Conservation (phyloP, 2,797 vertebrate genomes). For the Poeciliopsis infans region DNA sequence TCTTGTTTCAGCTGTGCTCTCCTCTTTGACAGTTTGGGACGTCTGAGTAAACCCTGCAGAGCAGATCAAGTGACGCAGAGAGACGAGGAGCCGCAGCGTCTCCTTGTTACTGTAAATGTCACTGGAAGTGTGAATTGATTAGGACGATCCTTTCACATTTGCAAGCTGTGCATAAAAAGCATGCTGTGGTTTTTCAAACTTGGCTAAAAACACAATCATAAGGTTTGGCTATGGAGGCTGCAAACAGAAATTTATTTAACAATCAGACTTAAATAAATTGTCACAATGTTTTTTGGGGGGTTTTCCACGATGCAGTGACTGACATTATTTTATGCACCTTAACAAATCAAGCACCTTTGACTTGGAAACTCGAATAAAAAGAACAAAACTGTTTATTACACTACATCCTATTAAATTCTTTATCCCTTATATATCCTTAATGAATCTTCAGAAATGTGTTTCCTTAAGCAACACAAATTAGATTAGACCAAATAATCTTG, state of each 20-base stretch:
- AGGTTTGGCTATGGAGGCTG: neutral
- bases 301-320: neutral
- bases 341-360: neutral
- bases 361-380: neutral
- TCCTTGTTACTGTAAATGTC: neutral
- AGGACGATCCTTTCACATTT: neutral
- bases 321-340: neutral
- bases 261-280: neutral
- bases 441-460: neutral
- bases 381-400: neutral
- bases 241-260: too few relatives aligned
- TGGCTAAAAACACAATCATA: neutral
- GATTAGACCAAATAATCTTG: neutral
- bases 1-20: neutral
- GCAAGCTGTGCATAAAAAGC: neutral
- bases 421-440: neutral
- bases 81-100: neutral
- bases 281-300: neutral
- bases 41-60: neutral
- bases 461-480: neutral
- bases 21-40: neutral
- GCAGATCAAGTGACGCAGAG: neutral
- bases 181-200: neutral
- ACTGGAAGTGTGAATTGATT: neutral
- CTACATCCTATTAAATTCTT: neutral